A percentile compares a stretch with the other conserved stretches of the same genome.
phyloP scores from a whole-genome alignment of 1,140 invertebrate genomes.

The Lycorma delicatula region DNA sequence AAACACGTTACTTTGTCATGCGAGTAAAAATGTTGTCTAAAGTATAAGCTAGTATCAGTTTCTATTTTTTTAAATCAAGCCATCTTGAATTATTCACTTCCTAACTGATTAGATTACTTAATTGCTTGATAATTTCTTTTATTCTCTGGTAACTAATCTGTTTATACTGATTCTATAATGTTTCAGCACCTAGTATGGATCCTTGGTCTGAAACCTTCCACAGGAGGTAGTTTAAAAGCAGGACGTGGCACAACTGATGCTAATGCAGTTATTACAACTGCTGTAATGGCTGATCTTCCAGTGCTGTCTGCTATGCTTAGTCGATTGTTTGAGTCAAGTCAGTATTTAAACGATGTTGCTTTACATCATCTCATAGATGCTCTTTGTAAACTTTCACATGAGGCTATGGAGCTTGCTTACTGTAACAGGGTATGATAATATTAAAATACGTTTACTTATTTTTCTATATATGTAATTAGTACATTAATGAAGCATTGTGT shows the following conservation, averaged over 20 bases:
- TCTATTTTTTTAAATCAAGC: no score
- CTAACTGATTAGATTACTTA: no score
- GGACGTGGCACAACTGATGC: conserved; percentile 58
- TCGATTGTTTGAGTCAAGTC: conserved; percentile 88
- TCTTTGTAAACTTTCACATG: conserved; percentile 88
- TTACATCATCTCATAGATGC: conserved; percentile 95
- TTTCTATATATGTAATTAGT: conserved; percentile 9
- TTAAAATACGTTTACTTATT: conserved; percentile 4
- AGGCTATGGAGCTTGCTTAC: conserved; percentile 95
- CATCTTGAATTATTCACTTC: no score
- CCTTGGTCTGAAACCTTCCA: conserved; percentile 88
- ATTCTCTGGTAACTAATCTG: no score
- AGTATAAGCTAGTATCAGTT: no score
- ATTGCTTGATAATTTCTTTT: no score
- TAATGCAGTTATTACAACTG: conserved; percentile 90
- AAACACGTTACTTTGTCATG: no score
- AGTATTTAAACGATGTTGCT: conserved; percentile 87
- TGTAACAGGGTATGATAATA: conserved; percentile 66
- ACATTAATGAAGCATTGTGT: no score
- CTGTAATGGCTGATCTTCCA: conserved; percentile 91
- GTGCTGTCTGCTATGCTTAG: conserved; percentile 88
- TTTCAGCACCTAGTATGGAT: conserved; percentile 93
- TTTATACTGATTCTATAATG: conserved; percentile 4
- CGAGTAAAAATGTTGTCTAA: no score
- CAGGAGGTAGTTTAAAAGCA: conserved; percentile 83